These are phyloP conservation scores for Pterobdella sp. DNA, from an alignment of 2,888 invertebrate genomes.

Conservation along the genomic window DNA sequence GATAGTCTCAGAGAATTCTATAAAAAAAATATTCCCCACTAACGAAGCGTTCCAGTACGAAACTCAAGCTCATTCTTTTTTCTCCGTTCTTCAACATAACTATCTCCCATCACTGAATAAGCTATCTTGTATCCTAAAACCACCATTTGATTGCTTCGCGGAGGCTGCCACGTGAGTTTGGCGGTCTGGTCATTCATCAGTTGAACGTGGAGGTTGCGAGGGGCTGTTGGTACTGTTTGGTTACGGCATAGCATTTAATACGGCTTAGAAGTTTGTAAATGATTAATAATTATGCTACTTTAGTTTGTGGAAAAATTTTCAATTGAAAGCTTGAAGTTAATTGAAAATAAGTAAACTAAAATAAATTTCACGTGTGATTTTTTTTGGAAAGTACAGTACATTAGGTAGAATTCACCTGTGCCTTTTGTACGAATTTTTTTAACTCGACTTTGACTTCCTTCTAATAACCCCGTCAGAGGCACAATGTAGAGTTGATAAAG, in stretches of 20 bases:
- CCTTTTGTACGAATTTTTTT: slow-evolving; percentile 66
- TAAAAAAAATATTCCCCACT: neutral
- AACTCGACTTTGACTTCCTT: slow-evolving; percentile 75
- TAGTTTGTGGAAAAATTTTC: too few relatives aligned
- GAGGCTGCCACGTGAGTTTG: slow-evolving; percentile 83
- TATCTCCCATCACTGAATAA: slow-evolving; percentile 77
- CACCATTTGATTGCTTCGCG: slow-evolving; percentile 79
- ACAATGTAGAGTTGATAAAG: slow-evolving; percentile 79
- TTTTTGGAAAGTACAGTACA: too few relatives aligned
- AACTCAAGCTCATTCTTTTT: slow-evolving; percentile 33
- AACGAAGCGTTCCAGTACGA: slow-evolving; percentile 37
- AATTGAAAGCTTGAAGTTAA: too few relatives aligned
- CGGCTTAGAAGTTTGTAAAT: too few relatives aligned
- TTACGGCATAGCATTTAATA: too few relatives aligned
- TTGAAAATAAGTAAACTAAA: too few relatives aligned
- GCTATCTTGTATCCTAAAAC: slow-evolving; percentile 75
- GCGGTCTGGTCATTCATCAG: slow-evolving; percentile 78
- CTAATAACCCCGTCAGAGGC: slow-evolving; percentile 89
- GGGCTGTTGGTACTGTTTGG: slow-evolving; percentile 53
- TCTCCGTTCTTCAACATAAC: slow-evolving; percentile 35
- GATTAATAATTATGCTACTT: too few relatives aligned
- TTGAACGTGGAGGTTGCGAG: slow-evolving; percentile 56
- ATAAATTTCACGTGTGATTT: too few relatives aligned
- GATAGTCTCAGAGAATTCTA: too few relatives aligned
- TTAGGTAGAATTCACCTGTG: too few relatives aligned